Evolutionary conservation across 53 echinoderm and acorn worm species (phyloP).

Genomic region (Patiria pectinifera): DNA sequence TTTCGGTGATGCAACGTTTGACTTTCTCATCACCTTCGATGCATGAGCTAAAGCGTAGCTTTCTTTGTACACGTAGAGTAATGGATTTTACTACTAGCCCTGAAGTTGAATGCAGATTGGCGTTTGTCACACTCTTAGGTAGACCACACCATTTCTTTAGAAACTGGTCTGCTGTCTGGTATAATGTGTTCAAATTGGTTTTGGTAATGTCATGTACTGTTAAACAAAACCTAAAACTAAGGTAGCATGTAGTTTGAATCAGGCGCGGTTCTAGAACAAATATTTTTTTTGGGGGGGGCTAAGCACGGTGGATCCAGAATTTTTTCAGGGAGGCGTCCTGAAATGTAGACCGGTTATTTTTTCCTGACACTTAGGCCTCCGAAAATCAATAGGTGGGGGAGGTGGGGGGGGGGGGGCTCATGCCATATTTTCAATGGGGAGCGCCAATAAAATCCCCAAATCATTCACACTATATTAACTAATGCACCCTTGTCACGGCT

Average conservation of each 20-base stretch:
- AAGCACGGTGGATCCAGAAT: too few relatives aligned
- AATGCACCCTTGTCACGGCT: too few relatives aligned
- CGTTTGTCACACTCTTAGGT: background rate
- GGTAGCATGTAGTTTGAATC: background rate
- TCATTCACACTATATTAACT: too few relatives aligned
- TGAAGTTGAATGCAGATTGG: background rate
- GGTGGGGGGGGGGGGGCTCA: too few relatives aligned
- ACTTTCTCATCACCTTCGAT: background rate
- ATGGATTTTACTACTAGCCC: background rate
- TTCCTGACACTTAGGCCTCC: too few relatives aligned
- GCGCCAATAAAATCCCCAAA: too few relatives aligned
- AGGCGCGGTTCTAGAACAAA: too few relatives aligned
- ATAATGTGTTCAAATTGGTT: background rate
- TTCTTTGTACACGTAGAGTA: background rate
- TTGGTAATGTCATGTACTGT: background rate
- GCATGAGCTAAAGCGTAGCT: background rate
- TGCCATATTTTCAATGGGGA: too few relatives aligned
- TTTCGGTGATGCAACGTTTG: background rate
- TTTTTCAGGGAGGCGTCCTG: too few relatives aligned
- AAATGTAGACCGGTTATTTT: too few relatives aligned
- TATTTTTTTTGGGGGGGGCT: too few relatives aligned
- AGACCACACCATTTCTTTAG: background rate
- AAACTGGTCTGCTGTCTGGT: background rate
- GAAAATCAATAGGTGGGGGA: too few relatives aligned
- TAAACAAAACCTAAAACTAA: background rate